Conservation (phyloP, 2,113 vertebrate genomes). For the Sinocyclocheilus anophthalmus region DNA sequence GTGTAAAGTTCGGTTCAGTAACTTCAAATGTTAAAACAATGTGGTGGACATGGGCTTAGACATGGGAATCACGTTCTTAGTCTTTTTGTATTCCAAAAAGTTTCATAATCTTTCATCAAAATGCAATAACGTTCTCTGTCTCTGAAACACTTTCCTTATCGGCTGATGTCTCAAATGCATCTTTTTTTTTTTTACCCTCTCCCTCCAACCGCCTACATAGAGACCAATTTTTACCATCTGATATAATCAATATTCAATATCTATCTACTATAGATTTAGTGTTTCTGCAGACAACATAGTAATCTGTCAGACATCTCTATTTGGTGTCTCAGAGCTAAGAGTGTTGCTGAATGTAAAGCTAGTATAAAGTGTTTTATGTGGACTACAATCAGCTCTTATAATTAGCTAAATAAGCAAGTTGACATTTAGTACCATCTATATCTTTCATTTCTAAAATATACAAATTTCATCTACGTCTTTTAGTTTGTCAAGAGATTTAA, state of each 20-base stretch:
- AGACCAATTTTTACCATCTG: background rate
- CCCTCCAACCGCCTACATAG: background rate
- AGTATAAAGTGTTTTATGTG: too few species aligned
- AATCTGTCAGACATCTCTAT: too few species aligned
- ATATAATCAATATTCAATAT: background rate
- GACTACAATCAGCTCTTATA: background rate
- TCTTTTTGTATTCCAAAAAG: background rate
- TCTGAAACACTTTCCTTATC: background rate
- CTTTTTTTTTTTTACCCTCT: background rate
- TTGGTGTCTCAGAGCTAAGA: background rate
- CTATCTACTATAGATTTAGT: background rate
- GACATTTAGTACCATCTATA: too few species aligned
- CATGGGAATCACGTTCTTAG: background rate
- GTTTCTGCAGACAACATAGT: background rate
- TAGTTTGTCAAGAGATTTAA: too few species aligned
- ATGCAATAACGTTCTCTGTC: background rate
- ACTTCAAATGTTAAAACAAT: slow-evolving; percentile 60
- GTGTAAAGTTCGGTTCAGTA: slow-evolving; percentile 61
- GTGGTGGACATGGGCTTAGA: background rate
- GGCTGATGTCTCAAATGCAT: background rate
- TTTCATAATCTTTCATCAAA: background rate
- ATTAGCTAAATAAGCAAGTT: too few species aligned
- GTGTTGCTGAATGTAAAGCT: background rate
- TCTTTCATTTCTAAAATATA: too few species aligned
- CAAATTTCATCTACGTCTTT: too few species aligned